Base-by-base conservation (phyloP, 2,888 invertebrate genomes). In the Lomographa bimaculata region DNA sequence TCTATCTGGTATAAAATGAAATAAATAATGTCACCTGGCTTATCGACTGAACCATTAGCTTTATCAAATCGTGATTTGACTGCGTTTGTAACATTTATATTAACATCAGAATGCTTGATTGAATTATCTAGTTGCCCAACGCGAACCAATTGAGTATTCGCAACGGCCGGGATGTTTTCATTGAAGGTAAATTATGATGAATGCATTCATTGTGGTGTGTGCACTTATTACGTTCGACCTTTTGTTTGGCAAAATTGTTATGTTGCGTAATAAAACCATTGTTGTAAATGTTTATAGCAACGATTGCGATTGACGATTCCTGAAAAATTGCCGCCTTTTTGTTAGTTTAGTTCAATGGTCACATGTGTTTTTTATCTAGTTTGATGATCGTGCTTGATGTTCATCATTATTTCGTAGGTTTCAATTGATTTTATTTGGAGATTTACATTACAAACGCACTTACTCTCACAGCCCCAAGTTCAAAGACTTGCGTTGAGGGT, bases 201-300 rank as follows among this genome's bases (percentile, higher is more conserved):
- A 75, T 74, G 71, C 71, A 65, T 64, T 67, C 72, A 76, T 74
- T 76, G 76, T 68, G 52, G 48, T 61, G 64, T 19, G 36, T 67
- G 60, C 59, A 70, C 54, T 67, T 69, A 66, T 69, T 71, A 69
- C 59, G 57, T 59, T 61, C 68, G 60, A 74, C 69, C 79, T 77
- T 79, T 82, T 80, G 79, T 81, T 71, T 66, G 58, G 64, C 57
- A 56, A 77, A 76, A 79, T 82, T 72, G 71, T 74, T 64, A 60
- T 61, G 59, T 80, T 80, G 62, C 64, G 68, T 61, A 76, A 74
- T 52, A 45, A 46, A 37, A 44, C 51, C 66, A 75, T 77, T 75
- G 66, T 65, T 58, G 54, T 57, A 51, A 56, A 56, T 32, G n/a
- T n/a, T n/a, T 45, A 50, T 51, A 38, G 43, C 62, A 57, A 57